Conservation (phyloP, 2,113 vertebrate species). For the Poeciliopsis occidentalis region DNA sequence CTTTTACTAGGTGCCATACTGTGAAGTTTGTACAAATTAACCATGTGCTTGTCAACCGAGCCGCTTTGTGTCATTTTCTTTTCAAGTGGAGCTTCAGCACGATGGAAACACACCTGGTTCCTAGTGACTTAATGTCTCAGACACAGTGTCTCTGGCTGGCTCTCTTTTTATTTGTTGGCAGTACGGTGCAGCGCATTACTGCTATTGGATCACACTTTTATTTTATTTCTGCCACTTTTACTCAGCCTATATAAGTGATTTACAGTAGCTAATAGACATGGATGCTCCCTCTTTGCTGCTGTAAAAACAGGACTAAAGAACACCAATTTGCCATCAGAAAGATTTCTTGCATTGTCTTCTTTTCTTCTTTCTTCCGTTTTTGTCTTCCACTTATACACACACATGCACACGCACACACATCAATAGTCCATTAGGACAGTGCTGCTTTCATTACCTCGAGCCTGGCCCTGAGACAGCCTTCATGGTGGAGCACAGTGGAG, state of each 20-base stretch:
- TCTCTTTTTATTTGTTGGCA: slow-evolving; percentile 31
- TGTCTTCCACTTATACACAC: slow-evolving; percentile 30
- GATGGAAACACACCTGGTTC: slow-evolving; percentile 59
- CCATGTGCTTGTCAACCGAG: slow-evolving; percentile 23
- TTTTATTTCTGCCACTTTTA: slow-evolving; percentile 34
- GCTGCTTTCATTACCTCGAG: slow-evolving; percentile 75
- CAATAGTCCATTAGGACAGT: slow-evolving; percentile 73
- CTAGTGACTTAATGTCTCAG: slow-evolving; percentile 58
- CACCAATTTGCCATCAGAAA: slow-evolving; percentile 27
- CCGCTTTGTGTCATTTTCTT: slow-evolving; percentile 42
- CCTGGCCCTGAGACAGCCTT: slow-evolving; percentile 72
- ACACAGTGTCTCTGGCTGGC: slow-evolving; percentile 51
- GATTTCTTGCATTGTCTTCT: slow-evolving; percentile 42
- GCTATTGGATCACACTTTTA: slow-evolving; percentile 32
- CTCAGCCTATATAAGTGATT: slow-evolving; percentile 34
- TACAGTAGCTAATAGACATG: slow-evolving; percentile 35
- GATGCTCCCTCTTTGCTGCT: slow-evolving; percentile 32
- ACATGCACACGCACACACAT: slow-evolving; percentile 51
- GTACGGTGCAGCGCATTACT: background rate
- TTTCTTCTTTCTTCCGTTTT: slow-evolving; percentile 50
- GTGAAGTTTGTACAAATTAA: slow-evolving; percentile 2
- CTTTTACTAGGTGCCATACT: background rate
- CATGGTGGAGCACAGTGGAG: slow-evolving; percentile 57
- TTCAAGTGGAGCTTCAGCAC: slow-evolving; percentile 40
- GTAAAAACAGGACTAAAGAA: slow-evolving; percentile 32